Base-by-base conservation (phyloP, 1,140 invertebrate species). In the Leptinotarsa lineolata region DNA sequence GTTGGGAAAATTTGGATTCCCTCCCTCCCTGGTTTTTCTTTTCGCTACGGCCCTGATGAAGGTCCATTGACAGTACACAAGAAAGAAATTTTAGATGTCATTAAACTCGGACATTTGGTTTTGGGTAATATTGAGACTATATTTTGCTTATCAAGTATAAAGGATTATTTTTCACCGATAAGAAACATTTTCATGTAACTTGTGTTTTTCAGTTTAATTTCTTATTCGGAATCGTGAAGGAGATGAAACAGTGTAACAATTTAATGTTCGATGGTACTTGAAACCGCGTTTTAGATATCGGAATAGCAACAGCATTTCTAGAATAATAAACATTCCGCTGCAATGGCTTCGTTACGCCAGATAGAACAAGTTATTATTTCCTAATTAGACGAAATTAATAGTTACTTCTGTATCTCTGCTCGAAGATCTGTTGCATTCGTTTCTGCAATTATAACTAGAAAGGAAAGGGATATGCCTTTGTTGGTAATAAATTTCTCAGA, bases 291-390 rank as follows among this genome's bases (percentile, higher is more conserved):
- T 54, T 13, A 13, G 4, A 8, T 16, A 54, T n/a, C 48, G 48
- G 4, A 54, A 54, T 15, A 18, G 16, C 15, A 54, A 54, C 48
- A 18, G 48, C 15, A 16, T 54, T 54, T 15, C 48, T 54, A n/a
- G 48, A 54, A 54, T 54, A 54, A 54, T 54, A 13, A 54, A 54
- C 48, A 54, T 54, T 63, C 61, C 61, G 20, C 61, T 63, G 61
- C 61, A 63, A 20, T 63, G 24, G 12, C 24, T 63, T 21, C 61
- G 61, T 63, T 30, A 63, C 61, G 61, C 61, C 20, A 30, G 20
- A 63, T 63, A 30, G 61, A 63, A 30, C 61, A 63, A 63, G 61
- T 63, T 63, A 63, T 63, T 63, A 63, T 63, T 63, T 63, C 16
- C 20, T 63, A 63, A 63, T 63, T 63, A 63, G 21, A 15, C 13